Evolutionary conservation across 2,888 invertebrate species (phyloP), one percentile per base, ranked within the genome.

Genomic region (Drosophila helvetica): DNA sequence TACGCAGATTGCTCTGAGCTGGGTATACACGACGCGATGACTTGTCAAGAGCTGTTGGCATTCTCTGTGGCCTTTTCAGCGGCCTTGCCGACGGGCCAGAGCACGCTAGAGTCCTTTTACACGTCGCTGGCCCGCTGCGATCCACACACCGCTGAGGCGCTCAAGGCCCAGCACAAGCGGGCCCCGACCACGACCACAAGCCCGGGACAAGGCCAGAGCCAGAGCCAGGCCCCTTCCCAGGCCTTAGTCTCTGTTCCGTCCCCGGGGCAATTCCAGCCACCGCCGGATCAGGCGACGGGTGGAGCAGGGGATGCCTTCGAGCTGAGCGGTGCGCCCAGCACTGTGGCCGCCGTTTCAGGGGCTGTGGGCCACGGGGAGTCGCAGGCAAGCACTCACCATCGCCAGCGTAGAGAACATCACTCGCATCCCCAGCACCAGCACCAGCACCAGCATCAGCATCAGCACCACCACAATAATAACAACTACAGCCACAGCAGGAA

Each of bases 21-120:
- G 69, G 93, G 91, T 79, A 88, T 92, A 78, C 92, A 92, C 78
- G 92, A 92, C 71, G 91, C 92, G 55, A 92, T 92, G 92, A 92
- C 92, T 25, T 98, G 98, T 91, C 97, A 97, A 92, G 97, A 98
- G 92, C 93, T 98, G 30, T 93, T 98, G 67, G 98, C 98, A n/a
- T 93, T 98, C 59, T 96, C 96, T 54, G 98, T 98, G 10, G 98
- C 98, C 0, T 94, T 98, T 60, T 97, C 97, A 73, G 98, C 98
- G 0, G 97, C 98, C 0, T 92, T 98, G 72, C 97, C 98, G 2
- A 97, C 98, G 5, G 96, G 97, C 19, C 96, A 96, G 91, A 94
- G 96, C 48, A 96, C 96, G 15, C 92, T 97, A 55, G 96, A 97
- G 90, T 95, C 96, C 0, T 96, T 97, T 92, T 95, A 97, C 88